Evolutionary conservation across 2,888 invertebrate species (phyloP), one percentile per base, ranked within the genome.

Genomic region (Conops quadrifasciatus): DNA sequence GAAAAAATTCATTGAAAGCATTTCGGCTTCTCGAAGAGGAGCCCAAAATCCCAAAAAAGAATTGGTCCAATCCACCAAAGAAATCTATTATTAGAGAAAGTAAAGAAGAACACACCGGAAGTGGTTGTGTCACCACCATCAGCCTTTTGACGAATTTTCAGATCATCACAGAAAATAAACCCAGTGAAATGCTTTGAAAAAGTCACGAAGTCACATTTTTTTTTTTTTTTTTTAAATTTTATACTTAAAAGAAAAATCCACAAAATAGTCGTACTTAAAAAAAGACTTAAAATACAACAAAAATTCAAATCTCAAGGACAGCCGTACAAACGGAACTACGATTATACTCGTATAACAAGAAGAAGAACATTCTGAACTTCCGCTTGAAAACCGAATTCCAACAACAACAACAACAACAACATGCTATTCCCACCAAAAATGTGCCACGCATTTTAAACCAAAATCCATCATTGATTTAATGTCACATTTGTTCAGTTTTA

Each of bases 161-260:
- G 16, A 16, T n/a, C 19, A 43, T 1, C 36, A 30, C 15, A 13
- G 36, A 60, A 62, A 62, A 21, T 26, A 13, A 56, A 26, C 19
- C 26, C 19, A 19, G 26, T 24, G 19, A 26, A 26, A 56, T 9
- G 15, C 26, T 65, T 62, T 66, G 65, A 70, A 67, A 64, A 67
- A 71, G 71, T 71, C 70, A 70, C 67, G 67, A 73, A 73, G 67
- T 60, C 65, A 58, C 64, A 68, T 60, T 69, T 71, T 63, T 66
- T 36, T 47, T 65, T 56, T 70, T 56, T 63, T 64, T n/a, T n/a
- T n/a, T n/a, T 66, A 28, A 66, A 53, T 66, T 36, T 36, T 36
- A 21, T 28, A 58, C 15, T n/a, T 1, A 58, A 26, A 28, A 9
- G 28, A 28, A 58, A 28, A 28, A 36, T 9, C 28, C 26, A 11